phyloP scores from a whole-genome alignment of 1,140 invertebrate species.

The Ostrea denselamellosa region DNA sequence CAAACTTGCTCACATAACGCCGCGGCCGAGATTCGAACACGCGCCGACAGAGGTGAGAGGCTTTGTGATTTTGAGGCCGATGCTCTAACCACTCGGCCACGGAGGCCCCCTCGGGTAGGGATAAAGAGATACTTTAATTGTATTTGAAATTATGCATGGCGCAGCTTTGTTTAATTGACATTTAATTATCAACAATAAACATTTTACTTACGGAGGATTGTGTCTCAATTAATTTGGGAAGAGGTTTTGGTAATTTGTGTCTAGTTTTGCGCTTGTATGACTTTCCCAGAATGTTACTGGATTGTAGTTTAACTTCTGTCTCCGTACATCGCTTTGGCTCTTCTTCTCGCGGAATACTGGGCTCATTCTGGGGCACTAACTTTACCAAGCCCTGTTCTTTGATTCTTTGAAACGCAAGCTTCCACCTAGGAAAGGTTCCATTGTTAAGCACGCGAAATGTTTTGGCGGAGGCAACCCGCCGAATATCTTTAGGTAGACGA shows the following conservation, averaged over 20 bases:
- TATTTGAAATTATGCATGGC: too few species aligned
- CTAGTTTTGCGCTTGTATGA: constrained; percentile 63
- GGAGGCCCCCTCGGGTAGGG: too few species aligned
- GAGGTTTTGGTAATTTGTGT: constrained; percentile 59
- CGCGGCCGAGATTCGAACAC: too few species aligned
- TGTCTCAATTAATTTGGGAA: constrained; percentile 64
- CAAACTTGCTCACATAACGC: too few species aligned
- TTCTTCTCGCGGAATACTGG: constrained; percentile 43
- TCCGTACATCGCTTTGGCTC: constrained; percentile 31
- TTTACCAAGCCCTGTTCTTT: constrained; percentile 48
- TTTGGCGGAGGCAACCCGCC: constrained; percentile 61
- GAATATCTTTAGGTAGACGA: constrained; percentile 61
- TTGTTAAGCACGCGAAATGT: constrained; percentile 65
- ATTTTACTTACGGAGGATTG: constrained; percentile 57
- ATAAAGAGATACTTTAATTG: too few species aligned
- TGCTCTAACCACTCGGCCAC: too few species aligned
- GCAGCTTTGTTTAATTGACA: too few species aligned
- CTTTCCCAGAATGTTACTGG: constrained; percentile 65
- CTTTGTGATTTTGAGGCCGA: too few species aligned
- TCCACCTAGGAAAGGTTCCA: constrained; percentile 58
- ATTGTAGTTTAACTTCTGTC: constrained; percentile 17
- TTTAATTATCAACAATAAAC: not conserved
- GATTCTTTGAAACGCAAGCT: constrained; percentile 52
- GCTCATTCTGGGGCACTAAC: constrained; percentile 55
- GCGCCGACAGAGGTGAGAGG: too few species aligned